Evolutionary conservation across 2,888 invertebrate genomes (phyloP).

Genomic region (Ditula angustiorana): DNA sequence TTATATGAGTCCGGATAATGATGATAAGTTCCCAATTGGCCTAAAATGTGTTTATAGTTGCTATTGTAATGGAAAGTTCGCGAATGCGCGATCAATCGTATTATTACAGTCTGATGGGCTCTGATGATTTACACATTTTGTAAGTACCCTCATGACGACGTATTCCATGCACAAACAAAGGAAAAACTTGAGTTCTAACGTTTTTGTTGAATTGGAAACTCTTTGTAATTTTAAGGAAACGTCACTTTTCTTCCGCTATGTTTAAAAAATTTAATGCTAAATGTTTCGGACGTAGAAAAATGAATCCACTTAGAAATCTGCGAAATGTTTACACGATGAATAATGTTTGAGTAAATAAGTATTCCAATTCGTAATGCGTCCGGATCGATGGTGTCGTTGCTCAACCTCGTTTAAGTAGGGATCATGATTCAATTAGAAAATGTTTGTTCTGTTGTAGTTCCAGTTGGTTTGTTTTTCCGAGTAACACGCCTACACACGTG

Average conservation of each 20-base stretch:
- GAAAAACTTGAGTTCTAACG: constrained; percentile 2
- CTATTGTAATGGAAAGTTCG: not conserved
- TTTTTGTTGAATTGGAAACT: constrained; percentile 8
- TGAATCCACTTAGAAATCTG: not conserved
- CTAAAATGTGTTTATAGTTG: too few relatives aligned
- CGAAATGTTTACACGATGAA: constrained; percentile 3
- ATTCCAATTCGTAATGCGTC: not conserved
- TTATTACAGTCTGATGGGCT: not conserved
- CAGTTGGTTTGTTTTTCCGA: constrained; percentile 31
- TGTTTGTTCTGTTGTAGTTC: constrained; percentile 41
- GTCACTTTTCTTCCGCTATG: constrained; percentile 16
- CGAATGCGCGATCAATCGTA: not conserved
- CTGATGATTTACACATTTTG: not conserved
- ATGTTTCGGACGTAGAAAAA: constrained; percentile 7
- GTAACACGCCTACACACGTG: constrained; percentile 21
- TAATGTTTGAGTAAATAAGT: not conserved
- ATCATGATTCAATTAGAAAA: constrained; percentile 34
- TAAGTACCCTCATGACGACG: not conserved
- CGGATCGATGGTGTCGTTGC: not conserved
- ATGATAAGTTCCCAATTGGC: too few relatives aligned
- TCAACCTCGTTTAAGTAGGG: not conserved
- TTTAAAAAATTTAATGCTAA: constrained; percentile 13
- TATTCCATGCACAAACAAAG: constrained; percentile 1
- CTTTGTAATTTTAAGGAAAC: not conserved
- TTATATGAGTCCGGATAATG: too few relatives aligned